A percentile compares a stretch with the other conserved stretches of the same genome.
These are phyloP conservation scores for Perca flavescens DNA, from an alignment of 2,113 vertebrate genomes.

Conservation along the genomic window DNA sequence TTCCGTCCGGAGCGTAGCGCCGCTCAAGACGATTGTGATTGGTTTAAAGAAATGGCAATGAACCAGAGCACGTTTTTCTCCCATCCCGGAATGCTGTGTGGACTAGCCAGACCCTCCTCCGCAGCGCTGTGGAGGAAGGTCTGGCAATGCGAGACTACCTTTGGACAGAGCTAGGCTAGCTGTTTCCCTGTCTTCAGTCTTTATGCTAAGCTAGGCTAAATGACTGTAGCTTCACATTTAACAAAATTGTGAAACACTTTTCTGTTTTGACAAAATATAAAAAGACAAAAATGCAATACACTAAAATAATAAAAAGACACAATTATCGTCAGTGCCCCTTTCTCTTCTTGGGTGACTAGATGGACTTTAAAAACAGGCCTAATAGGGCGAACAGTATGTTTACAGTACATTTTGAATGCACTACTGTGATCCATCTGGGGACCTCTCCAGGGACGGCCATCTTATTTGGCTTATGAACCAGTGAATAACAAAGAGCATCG, in stretches of 20 bases:
- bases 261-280: neutral
- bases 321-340: neutral
- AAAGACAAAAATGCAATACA: neutral
- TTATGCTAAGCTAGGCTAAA: slow-evolving; percentile 2
- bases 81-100: too few species aligned
- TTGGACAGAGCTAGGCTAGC: too few species aligned
- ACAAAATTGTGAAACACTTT: neutral
- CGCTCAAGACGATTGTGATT: too few species aligned
- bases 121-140: too few species aligned
- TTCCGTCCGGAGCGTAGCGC: too few species aligned
- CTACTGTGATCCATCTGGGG: slow-evolving; percentile 38
- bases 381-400: slow-evolving; percentile 26
- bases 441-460: slow-evolving; percentile 13
- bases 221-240: neutral
- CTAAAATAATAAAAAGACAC: too few species aligned
- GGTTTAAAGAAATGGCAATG: too few species aligned
- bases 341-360: neutral
- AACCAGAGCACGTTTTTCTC: too few species aligned
- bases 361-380: slow-evolving; percentile 21
- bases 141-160: too few species aligned
- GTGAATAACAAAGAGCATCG: slow-evolving; percentile 50
- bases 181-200: neutral
- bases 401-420: slow-evolving; percentile 21
- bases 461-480: slow-evolving; percentile 46
- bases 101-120: too few species aligned